These are phyloP conservation scores for Hyaena hyaena DNA, from an alignment of 2,113 vertebrate species.

Conservation along the genomic window DNA sequence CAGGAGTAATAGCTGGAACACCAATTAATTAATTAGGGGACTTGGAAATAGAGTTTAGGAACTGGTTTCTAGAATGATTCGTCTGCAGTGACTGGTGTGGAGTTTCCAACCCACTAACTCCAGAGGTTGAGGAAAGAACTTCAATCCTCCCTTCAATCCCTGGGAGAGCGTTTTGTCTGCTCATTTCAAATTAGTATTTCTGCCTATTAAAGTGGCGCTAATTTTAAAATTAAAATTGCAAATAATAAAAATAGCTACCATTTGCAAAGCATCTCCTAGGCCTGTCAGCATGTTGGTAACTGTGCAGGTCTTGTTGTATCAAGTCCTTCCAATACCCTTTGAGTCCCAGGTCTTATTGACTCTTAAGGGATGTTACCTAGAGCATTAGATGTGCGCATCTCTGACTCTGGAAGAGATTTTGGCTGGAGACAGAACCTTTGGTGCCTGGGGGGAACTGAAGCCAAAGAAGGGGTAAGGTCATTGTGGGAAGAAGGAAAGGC, in stretches of 20 bases:
- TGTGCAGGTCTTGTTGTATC: background rate
- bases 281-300: background rate
- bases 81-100: background rate
- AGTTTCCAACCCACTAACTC: background rate
- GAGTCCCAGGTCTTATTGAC: background rate
- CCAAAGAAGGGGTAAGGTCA: background rate
- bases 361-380: background rate
- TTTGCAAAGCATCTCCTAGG: background rate
- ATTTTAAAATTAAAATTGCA: conserved; percentile 20
- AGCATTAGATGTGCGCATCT: background rate
- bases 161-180: background rate
- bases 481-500: background rate
- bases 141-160: background rate
- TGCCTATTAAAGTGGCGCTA: background rate
- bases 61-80: conserved; percentile 26
- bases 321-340: background rate
- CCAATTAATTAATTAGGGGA: conserved; percentile 73
- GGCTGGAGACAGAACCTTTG: background rate
- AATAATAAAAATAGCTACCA: conserved; percentile 4
- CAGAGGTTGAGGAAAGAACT: background rate
- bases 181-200: conserved; percentile 11
- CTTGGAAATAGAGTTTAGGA: conserved; percentile 63
- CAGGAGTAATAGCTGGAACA: conserved; percentile 58
- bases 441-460: background rate
- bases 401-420: background rate